Evolutionary conservation across 2,888 invertebrate species (phyloP), one percentile per base, ranked within the genome.

Genomic region (Deroplatys truncata): DNA sequence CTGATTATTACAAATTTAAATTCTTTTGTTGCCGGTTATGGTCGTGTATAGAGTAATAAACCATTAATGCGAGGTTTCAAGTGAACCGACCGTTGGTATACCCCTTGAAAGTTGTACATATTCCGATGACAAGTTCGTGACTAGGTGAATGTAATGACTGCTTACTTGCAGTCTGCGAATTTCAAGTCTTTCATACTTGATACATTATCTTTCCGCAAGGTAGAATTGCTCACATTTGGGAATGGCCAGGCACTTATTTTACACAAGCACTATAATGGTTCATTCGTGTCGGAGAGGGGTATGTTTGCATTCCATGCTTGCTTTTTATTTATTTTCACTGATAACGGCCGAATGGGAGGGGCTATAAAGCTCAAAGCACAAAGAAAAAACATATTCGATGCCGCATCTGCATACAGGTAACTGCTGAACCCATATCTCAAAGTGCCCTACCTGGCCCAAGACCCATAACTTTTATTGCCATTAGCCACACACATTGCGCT

Each of bases 381-480:
- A 72, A 72, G 56, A 72, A 72, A 72, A 72, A 72, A 72, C 56
- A 72, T 72, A 72, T 72, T 72, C 56, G 56, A 72, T 72, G 56
- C 20, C 56, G 84, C 29, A 28, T 84, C 87, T 87, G 83, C 83
- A 35, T 35, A 87, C 83, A 87, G 82, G 28, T 83, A 28, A 86
- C 82, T 87, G 35, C 43, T 8, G 82, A 83, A 35, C 86, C 35
- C 87, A 87, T 87, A 87, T 35, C 87, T 87, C 87, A 87, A 87
- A 82, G 31, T 82, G 31, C 15, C 82, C 87, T 82, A 29, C 31
- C 87, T 86, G 86, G 85, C 29, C 82, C 82, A 25, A 82, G 82
- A 82, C 86, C 28, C 82, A 84, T 88, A 88, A 84, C 83, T 88
- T 88, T 88, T 88, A 88, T 84, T 88, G 43, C 88, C 49, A 43